phyloP scores from a whole-genome alignment of 2,888 invertebrate genomes.

The Tetragnatha montana region DNA sequence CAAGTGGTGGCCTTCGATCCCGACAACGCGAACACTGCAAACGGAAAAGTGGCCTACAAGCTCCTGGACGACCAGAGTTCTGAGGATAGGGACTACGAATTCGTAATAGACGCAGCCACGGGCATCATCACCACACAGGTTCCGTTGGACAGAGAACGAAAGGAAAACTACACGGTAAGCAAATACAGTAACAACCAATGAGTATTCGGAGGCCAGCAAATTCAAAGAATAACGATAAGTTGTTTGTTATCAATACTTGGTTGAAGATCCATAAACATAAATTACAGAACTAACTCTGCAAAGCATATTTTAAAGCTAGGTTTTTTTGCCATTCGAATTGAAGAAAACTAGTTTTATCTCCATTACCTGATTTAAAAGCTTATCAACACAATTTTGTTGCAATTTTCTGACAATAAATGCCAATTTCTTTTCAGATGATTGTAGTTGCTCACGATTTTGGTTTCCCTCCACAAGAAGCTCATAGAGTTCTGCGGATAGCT shows the following conservation, averaged over 20 bases:
- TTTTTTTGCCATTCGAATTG: too few species aligned
- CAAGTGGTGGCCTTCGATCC: slow-evolving; percentile 87
- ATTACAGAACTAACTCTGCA: too few species aligned
- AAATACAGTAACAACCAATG: not conserved
- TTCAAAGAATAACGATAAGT: too few species aligned
- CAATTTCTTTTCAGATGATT: slow-evolving; percentile 75
- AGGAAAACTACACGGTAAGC: slow-evolving; percentile 84
- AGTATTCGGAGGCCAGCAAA: too few species aligned
- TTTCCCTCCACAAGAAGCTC: slow-evolving; percentile 85
- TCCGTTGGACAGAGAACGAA: slow-evolving; percentile 84
- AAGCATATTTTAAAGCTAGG: too few species aligned
- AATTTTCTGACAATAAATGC: not conserved
- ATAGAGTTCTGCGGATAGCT: slow-evolving; percentile 82
- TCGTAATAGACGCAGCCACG: slow-evolving; percentile 82
- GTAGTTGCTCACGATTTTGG: slow-evolving; percentile 87
- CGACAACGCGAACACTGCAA: slow-evolving; percentile 85
- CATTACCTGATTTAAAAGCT: not conserved
- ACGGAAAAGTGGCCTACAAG: slow-evolving; percentile 84
- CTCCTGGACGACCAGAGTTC: slow-evolving; percentile 82
- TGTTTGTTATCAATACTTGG: too few species aligned
- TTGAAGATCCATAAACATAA: not conserved
- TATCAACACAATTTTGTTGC: not conserved
- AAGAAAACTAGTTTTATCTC: not conserved
- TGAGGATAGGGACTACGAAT: slow-evolving; percentile 80
- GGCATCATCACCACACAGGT: slow-evolving; percentile 85